Evolutionary conservation across 2,888 invertebrate genomes (phyloP), one percentile per base, ranked within the genome.

Genomic region (Nomada lathburiana): DNA sequence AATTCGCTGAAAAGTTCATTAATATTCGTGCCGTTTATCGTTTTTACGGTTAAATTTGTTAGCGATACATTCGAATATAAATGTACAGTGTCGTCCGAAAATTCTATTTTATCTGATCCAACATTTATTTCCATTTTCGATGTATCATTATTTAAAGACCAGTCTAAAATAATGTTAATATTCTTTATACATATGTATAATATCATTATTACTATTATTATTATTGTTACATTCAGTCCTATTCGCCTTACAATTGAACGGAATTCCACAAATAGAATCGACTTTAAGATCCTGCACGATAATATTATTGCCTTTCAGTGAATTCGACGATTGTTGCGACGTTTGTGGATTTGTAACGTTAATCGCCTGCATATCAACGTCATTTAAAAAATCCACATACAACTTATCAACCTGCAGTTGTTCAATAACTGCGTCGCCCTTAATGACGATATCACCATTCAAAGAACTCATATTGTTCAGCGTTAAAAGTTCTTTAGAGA

Each of bases 231-330:
- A 29, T 20, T 23, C 50, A 20, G 26, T 44, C 5, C 47, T 13
- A 59, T 44, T 13, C 2, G 50, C 79, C 87, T 88, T 82, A 93
- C 93, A 84, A 50, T 88, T 64, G 23, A 71, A 76, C 9, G 91
- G 85, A 73, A 93, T 86, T 63, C 92, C 92, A 53, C 93, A 93
- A 42, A 92, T 76, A 10, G 88, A 85, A 23, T 90, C 86, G 11
- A 92, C 83, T 81, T 89, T 76, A 42, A 93, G 75, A 44, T 91
- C 50, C 0, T 89, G 65, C 5, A 91, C 76, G 4, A 62, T 74
- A 18, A 92, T 67, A 50, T 72, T 75, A 64, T 84, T 73, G 26
- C 80, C 89, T n/a, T 36, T 26, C 23, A 93, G 74, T 0, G 86
- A 73, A 1, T 5, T 18, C 1, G 67, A 11, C 47, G 89, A 89